Conservation (phyloP, 2,888 invertebrate species). For the Limnephilus marmoratus region DNA sequence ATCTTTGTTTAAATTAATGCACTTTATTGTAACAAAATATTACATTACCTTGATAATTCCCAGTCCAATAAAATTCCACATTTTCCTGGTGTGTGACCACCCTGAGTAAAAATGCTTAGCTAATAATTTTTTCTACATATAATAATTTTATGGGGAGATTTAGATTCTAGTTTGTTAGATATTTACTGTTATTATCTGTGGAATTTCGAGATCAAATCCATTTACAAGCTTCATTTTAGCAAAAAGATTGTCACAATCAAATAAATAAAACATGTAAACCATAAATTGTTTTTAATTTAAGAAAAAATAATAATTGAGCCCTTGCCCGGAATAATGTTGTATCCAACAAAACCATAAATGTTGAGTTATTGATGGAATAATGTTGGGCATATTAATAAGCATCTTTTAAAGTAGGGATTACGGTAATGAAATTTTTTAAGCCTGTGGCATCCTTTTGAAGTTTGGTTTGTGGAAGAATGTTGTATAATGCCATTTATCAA, state of each 20-base stretch:
- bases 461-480: no score
- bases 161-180: not conserved
- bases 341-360: no score
- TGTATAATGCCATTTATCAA: no score
- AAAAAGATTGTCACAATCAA: not conserved
- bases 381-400: no score
- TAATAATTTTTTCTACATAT: not conserved
- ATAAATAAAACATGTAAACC: not conserved
- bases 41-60: not conserved
- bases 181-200: not conserved
- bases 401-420: no score
- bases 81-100: not conserved
- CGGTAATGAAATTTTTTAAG: no score
- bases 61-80: not conserved
- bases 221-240: not conserved
- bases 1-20: no score
- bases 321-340: no score
- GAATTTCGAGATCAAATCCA: not conserved
- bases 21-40: not conserved
- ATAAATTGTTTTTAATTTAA: not conserved
- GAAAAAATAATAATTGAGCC: not conserved
- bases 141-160: not conserved
- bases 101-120: not conserved
- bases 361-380: no score
- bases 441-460: no score